Evolutionary conservation across 64 coral and sea anemone genomes (phyloP).

Genomic region (Stichodactyla helianthus): DNA sequence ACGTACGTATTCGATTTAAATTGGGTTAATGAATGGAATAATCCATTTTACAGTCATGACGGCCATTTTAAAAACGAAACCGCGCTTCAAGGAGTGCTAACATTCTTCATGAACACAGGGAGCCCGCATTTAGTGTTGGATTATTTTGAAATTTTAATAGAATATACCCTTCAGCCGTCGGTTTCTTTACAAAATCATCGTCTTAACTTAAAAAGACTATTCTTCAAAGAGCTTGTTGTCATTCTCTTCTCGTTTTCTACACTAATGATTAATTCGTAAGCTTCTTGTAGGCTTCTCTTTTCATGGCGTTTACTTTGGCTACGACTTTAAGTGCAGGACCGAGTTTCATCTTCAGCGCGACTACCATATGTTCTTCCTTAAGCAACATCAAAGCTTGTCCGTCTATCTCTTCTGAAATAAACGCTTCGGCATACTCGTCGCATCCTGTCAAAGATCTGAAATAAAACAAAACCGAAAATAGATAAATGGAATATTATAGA

Average conservation of each 20-base stretch:
- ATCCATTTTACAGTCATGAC: background rate
- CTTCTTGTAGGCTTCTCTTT: constrained; percentile 57
- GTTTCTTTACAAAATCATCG: background rate
- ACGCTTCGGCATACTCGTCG: constrained; percentile 85
- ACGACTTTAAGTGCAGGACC: constrained; percentile 96
- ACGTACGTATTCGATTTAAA: background rate
- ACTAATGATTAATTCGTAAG: background rate
- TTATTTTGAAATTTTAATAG: too few species aligned
- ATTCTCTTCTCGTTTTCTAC: background rate
- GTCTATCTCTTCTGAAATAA: constrained; percentile 92
- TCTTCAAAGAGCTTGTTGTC: background rate
- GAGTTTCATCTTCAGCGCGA: constrained; percentile 94
- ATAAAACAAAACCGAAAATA: background rate
- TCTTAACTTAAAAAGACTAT: background rate
- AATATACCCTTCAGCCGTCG: background rate
- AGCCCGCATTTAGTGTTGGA: background rate
- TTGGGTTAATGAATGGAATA: background rate
- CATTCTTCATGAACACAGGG: background rate
- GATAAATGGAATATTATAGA: background rate
- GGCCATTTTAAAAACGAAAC: background rate
- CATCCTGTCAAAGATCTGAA: constrained; percentile 74
- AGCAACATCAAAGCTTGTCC: constrained; percentile 94
- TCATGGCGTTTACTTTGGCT: constrained; percentile 83
- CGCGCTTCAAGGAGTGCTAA: background rate
- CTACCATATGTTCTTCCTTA: constrained; percentile 94